These are phyloP conservation scores for Exaiptasia diaphana DNA, from an alignment of 64 coral and sea anemone species.

Conservation along the genomic window DNA sequence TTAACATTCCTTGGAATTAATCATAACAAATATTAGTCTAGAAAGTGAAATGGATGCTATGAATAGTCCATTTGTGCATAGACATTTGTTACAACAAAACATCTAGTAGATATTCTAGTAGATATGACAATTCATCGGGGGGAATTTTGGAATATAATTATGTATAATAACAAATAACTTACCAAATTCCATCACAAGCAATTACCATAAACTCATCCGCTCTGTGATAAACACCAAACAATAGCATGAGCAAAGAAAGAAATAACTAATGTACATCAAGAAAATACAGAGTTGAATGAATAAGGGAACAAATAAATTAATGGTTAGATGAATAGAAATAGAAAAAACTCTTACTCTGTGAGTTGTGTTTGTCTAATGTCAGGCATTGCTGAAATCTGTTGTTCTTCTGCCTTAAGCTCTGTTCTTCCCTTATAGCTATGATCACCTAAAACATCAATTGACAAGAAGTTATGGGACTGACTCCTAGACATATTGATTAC, in stretches of 20 bases:
- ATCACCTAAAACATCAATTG: conserved; percentile 60
- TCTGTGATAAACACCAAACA: conserved; percentile 28
- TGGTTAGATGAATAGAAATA: neutral
- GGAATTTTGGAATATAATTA: no score
- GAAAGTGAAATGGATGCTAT: no score
- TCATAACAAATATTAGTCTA: no score
- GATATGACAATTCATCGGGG: no score
- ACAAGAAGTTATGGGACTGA: no score
- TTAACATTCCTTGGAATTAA: conserved; percentile 83
- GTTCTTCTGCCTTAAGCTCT: conserved; percentile 78
- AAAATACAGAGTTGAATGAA: neutral
- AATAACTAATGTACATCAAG: neutral
- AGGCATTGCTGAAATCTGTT: conserved; percentile 93
- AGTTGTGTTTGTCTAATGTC: conserved; percentile 84
- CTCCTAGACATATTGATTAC: neutral
- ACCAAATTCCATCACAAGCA: conserved; percentile 98
- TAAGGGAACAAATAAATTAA: neutral
- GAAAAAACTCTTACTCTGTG: conserved; percentile 79
- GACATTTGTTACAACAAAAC: no score
- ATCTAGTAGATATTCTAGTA: no score
- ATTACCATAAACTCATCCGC: conserved; percentile 91
- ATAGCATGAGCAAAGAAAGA: neutral
- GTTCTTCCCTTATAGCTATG: conserved; percentile 87
- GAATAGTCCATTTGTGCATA: no score
- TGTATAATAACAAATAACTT: conserved; percentile 23